A percentile compares a stretch with the other conserved stretches of the same genome.
Conservation (phyloP, 2,797 vertebrate species). For the Betta splendens region DNA sequence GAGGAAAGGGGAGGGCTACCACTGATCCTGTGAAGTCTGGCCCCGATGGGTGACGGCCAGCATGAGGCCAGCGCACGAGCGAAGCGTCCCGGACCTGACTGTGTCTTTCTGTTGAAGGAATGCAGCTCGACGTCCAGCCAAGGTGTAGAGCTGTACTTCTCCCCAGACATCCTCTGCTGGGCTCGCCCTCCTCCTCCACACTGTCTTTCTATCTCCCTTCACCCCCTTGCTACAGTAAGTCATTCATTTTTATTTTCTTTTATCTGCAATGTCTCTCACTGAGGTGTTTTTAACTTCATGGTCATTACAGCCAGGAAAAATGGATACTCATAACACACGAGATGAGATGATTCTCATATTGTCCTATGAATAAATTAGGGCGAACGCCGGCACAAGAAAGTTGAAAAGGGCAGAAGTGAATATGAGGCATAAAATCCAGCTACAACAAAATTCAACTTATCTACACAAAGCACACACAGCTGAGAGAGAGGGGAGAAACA, state of each 20-base stretch:
- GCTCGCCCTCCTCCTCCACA: slow-evolving; percentile 11
- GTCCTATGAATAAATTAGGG: not conserved
- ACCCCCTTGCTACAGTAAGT: slow-evolving; percentile 2
- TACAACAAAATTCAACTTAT: not conserved
- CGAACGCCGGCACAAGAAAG: not conserved
- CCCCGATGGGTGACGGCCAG: slow-evolving; percentile 42
- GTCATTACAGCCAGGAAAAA: not conserved
- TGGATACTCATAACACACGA: not conserved
- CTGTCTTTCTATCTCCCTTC: slow-evolving; percentile 21
- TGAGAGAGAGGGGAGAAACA: not conserved
- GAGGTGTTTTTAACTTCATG: not conserved
- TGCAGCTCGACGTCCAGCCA: slow-evolving; percentile 58
- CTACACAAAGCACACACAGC: not conserved
- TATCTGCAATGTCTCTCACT: not conserved
- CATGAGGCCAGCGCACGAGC: slow-evolving; percentile 35
- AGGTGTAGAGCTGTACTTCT: slow-evolving; percentile 47
- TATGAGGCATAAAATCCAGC: not conserved
- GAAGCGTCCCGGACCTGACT: slow-evolving; percentile 59
- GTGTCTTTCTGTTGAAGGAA: slow-evolving; percentile 59
- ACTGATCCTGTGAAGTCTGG: slow-evolving; percentile 50
- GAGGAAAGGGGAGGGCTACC: slow-evolving; percentile 26
- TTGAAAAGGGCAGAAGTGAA: not conserved
- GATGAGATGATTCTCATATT: not conserved
- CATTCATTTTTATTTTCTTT: slow-evolving; percentile 8
- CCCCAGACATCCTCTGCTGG: slow-evolving; percentile 34